Evolutionary conservation across 1,140 invertebrate genomes (phyloP).

Genomic region (Drosophila arizonae): DNA sequence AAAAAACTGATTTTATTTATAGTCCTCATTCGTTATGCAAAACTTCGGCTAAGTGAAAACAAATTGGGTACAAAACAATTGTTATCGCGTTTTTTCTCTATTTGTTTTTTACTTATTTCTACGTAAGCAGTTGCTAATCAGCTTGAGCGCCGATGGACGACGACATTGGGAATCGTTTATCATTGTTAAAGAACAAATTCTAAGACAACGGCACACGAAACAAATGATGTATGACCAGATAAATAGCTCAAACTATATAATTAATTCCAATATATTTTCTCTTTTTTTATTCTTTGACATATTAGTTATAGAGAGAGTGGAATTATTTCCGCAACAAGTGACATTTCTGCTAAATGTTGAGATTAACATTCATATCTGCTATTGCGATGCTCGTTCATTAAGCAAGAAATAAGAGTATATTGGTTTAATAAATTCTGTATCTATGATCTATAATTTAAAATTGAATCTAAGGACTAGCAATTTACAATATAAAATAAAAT

Average conservation of each 20-base stretch:
- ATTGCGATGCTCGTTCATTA: no score
- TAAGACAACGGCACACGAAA: constrained; percentile 15
- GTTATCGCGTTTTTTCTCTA: constrained; percentile 16
- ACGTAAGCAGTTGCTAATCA: constrained; percentile 27
- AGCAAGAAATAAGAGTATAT: no score
- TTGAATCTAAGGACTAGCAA: no score
- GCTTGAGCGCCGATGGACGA: not conserved
- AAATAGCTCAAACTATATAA: constrained; percentile 6
- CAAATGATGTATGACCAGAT: constrained; percentile 29
- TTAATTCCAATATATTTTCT: not conserved
- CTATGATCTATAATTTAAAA: no score
- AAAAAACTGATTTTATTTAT: no score
- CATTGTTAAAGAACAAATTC: constrained; percentile 15
- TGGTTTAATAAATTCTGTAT: no score
- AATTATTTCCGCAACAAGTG: constrained; percentile 45
- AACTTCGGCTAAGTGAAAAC: not conserved
- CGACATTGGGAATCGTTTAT: constrained; percentile 21
- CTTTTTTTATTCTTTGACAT: not conserved
- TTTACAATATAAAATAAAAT: no score
- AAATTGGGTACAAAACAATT: constrained; percentile 6
- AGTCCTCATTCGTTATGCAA: no score
- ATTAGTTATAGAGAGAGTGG: not conserved
- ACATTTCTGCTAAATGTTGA: constrained; percentile 54
- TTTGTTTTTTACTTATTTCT: constrained; percentile 10
- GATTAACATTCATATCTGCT: constrained; percentile 52